These are phyloP conservation scores for Orthonychiurus folsomi DNA, from an alignment of 2,888 invertebrate species.

Conservation along the genomic window DNA sequence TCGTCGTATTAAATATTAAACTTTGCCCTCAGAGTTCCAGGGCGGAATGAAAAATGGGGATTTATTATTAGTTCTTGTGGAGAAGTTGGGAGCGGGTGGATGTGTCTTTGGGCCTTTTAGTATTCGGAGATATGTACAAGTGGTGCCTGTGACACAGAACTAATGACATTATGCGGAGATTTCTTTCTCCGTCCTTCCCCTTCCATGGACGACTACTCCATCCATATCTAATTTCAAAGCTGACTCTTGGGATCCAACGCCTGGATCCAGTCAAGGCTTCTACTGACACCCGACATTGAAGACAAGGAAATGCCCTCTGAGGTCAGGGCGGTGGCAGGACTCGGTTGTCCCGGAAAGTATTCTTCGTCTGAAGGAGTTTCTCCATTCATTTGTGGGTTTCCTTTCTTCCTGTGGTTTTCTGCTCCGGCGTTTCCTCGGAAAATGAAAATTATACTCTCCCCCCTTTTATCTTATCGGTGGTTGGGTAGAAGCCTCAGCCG, in stretches of 20 bases:
- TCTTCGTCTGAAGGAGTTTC: too few species aligned
- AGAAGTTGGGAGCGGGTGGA: background rate
- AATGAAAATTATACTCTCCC: background rate
- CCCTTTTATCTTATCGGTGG: background rate
- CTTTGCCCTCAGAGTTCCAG: too few species aligned
- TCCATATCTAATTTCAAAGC: background rate
- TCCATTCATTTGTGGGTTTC: background rate
- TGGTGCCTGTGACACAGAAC: background rate
- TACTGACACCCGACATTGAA: too few species aligned
- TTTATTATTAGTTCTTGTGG: background rate
- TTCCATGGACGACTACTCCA: background rate
- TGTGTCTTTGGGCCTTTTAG: too few species aligned
- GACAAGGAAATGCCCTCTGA: background rate
- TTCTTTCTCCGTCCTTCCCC: background rate
- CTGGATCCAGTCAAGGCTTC: too few species aligned
- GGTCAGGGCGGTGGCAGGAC: background rate
- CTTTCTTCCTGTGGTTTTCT: background rate
- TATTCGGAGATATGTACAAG: too few species aligned
- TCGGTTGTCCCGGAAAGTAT: background rate
- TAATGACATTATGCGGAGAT: slow-evolving; percentile 1
- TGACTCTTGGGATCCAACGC: background rate
- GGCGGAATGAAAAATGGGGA: too few species aligned
- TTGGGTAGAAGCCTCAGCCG: background rate
- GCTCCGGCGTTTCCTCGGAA: background rate
- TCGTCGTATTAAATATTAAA: too few species aligned